Percentiles rank a stretch among this genome's conserved stretches.
Evolutionary conservation across 2,797 vertebrate genomes (phyloP).

Genomic region (Thripadectes ignobilis): DNA sequence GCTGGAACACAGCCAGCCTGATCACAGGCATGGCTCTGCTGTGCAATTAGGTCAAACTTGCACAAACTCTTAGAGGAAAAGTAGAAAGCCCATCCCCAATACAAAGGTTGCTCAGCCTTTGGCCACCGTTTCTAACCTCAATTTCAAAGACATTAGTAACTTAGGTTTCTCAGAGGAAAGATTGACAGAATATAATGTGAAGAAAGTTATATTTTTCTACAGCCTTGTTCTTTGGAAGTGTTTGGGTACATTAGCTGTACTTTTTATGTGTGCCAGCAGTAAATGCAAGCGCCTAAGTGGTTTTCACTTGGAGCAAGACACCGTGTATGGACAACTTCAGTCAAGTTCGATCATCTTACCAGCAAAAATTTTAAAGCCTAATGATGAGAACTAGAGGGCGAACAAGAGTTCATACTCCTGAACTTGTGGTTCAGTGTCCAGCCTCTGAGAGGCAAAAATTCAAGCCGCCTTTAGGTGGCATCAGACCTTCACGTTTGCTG

Average conservation of each 20-base stretch:
- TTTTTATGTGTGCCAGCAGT: fast-evolving
- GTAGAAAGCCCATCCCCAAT: neutral
- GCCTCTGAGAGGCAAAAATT: neutral
- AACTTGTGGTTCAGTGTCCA: neutral
- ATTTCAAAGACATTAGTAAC: neutral
- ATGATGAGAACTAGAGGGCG: neutral
- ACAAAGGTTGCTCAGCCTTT: neutral
- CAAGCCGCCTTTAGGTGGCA: constrained; percentile 55
- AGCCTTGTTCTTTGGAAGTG: neutral
- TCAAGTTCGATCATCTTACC: neutral
- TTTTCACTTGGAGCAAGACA: neutral
- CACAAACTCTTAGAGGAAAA: neutral
- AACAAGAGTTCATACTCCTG: neutral
- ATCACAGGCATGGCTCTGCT: fast-evolving
- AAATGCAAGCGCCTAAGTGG: fast-evolving
- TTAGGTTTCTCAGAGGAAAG: neutral
- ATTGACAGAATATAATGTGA: neutral
- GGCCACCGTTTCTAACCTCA: neutral
- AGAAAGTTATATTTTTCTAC: neutral
- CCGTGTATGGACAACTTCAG: neutral
- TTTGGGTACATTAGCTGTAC: neutral
- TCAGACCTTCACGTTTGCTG: neutral
- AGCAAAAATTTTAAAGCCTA: neutral
- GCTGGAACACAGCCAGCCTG: neutral
- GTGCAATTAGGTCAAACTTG: fast-evolving